Evolutionary conservation across 2,113 vertebrate genomes (phyloP), one percentile per base, ranked within the genome.

Genomic region (Archilochus colubris): DNA sequence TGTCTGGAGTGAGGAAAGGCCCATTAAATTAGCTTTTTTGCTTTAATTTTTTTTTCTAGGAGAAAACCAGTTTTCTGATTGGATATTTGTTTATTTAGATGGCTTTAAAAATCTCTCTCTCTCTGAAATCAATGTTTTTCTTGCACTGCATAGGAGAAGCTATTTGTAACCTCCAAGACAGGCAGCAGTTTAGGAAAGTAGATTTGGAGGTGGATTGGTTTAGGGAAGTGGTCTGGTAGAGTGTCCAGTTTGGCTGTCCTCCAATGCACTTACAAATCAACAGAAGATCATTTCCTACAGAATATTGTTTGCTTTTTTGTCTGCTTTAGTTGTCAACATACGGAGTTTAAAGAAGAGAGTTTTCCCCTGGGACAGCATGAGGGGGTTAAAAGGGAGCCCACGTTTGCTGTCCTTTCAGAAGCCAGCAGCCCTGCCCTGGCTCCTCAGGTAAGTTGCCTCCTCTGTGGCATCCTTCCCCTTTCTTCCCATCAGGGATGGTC

Each of bases 231-330:
- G 10, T 28, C 53, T 64, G 53, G 70, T 68, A 54, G 36, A 40
- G n/a, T 4, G 15, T 67, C 24, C 17, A 1, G 0, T 46, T 54
- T 46, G 16, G 58, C 54, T n/a, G 14, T 66, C 61, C 59, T 89
- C 43, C 17, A 3, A 17, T 59, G 64, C 33, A 4, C n/a, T 82
- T 58, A 30, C 44, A 11, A 20, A 67, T 46, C 64, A 43, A 57
- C 15, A 43, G 44, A 75, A 83, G 36, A 40, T 38, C 10, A 19
- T 51, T 68, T 78, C 74, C 94, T 88, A 13, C 16, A 50, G 91
- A 86, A 51, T 64, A 44, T 28, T 59, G 38, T 81, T 51, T 94
- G 44, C 68, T 96, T 54, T 86, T 86, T 64, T 91, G 61, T 95
- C 88, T 94, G 86, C 75, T 90, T 74, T 64, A 48, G 84, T 61